Base-by-base conservation (phyloP, 2,888 invertebrate species). In the Caenorhabditis drosophilae region DNA sequence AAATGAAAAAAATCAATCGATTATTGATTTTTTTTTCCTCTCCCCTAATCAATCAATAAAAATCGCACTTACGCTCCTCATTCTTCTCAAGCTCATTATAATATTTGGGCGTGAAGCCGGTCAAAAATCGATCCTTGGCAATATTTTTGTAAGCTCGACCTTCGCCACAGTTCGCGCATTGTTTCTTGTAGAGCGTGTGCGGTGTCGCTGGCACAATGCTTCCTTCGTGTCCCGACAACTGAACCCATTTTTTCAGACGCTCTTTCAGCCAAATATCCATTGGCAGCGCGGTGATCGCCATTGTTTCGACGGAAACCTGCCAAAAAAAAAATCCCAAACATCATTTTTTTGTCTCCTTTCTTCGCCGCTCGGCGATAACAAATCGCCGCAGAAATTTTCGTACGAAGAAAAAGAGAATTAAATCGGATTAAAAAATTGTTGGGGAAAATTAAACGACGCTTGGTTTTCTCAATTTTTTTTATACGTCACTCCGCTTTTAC, bases 1-100 rank as follows among this genome's bases (percentile, higher is more conserved):
- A 79, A 49, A 50, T 7, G 4, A 36, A 16, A 31, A 9, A 9
- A 9, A n/a, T n/a, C n/a, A n/a, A 31, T 9, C 31, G 7, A 6
- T 31, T 9, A 31, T 31, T 31, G 12, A 31, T 31, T 6, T 31
- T 31, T 31, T 31, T 6, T 31, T 31, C 12, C 31, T 9, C 7
- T 31, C 12, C 31, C 6, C 12, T 12, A 31, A 31, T 31, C n/a
- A n/a, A 9, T n/a, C n/a, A n/a, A n/a, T n/a, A n/a, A n/a, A 9
- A 18, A n/a, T 16, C 23, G 20, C 15, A 51, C 75, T 70, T 81
- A 86, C 86, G 83, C 75, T 86, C 86, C 27, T 83, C 82, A 51
- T 85, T 85, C 63, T 85, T 85, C 70, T 84, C 83, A 50, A 86
- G 84, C 59, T 86, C 84, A 41, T 85, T 73, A 72, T 84, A 84